Evolutionary conservation across 2,888 invertebrate species (phyloP), one percentile per base, ranked within the genome.

Genomic region (Lepidochitona cinerea): DNA sequence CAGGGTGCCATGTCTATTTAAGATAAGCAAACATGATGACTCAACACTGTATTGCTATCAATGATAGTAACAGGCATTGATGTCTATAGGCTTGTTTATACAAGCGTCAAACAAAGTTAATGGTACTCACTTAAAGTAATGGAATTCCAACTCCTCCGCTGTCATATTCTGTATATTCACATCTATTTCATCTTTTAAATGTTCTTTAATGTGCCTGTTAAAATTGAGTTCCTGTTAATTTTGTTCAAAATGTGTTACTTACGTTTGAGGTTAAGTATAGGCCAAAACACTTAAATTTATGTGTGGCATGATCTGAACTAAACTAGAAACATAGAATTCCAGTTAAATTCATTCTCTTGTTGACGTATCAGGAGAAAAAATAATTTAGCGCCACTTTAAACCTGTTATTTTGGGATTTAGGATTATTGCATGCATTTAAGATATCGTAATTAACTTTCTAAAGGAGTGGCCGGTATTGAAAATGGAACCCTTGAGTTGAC

Each of bases 91-190:
- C n/a, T n/a, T n/a, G n/a, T n/a, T n/a, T n/a, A n/a, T n/a, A n/a
- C n/a, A n/a, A n/a, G n/a, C n/a, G n/a, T n/a, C n/a, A n/a, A n/a
- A n/a, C n/a, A n/a, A n/a, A n/a, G n/a, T n/a, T n/a, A n/a, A n/a
- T n/a, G n/a, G n/a, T n/a, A 54, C 67, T 70, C 75, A 93, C 92
- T 95, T 94, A 89, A 96, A 96, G 87, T 96, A 96, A 89, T 95
- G 94, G 86, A 96, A 95, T 88, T 96, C 96, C 84, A 96, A 89
- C 87, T 97, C 96, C 84, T 96, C 96, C 0, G 95, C 94, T 0
- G 94, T 93, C 95, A 97, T 94, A 14, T 81, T 84, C 26, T 93
- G 91, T 74, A 92, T 92, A 49, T 92, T 87, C 86, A 93, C 84
- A 18, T 94, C 92, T 0, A 94, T 93, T 84, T 94, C 91, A 0